These are phyloP conservation scores for Pachypanchax playfairii DNA, from an alignment of 2,113 vertebrate species.

Conservation along the genomic window DNA sequence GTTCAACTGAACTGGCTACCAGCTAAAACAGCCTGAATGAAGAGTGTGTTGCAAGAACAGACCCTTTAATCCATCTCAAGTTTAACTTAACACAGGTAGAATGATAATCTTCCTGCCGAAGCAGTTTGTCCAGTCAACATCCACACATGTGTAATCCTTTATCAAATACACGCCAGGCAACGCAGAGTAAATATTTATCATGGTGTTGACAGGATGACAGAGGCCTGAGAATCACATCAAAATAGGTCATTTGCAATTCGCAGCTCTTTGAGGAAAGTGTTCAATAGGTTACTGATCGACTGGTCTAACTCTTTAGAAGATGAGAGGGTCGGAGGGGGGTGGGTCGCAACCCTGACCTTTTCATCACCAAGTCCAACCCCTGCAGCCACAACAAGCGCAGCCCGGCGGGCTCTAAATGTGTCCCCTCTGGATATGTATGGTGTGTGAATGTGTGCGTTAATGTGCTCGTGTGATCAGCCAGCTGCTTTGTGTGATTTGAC, in stretches of 20 bases:
- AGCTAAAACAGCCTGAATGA: slow-evolving; percentile 57
- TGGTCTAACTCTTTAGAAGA: slow-evolving; percentile 41
- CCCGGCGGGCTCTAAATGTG: slow-evolving; percentile 23
- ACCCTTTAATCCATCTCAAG: slow-evolving; percentile 60
- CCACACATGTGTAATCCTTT: slow-evolving; percentile 38
- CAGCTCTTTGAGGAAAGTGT: not conserved
- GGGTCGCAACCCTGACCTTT: slow-evolving; percentile 48
- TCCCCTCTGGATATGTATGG: slow-evolving; percentile 28
- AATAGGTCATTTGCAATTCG: slow-evolving; percentile 12
- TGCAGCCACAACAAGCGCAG: slow-evolving; percentile 27
- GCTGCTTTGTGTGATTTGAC: slow-evolving; percentile 67
- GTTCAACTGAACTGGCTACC: slow-evolving; percentile 58
- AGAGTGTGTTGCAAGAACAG: slow-evolving; percentile 54
- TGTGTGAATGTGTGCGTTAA: slow-evolving; percentile 39
- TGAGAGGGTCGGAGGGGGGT: slow-evolving; percentile 56
- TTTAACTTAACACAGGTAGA: slow-evolving; percentile 53
- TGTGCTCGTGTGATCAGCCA: slow-evolving; percentile 44
- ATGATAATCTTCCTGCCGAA: slow-evolving; percentile 41
- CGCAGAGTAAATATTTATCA: slow-evolving; percentile 31
- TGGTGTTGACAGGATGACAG: slow-evolving; percentile 1
- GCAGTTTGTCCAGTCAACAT: slow-evolving; percentile 37
- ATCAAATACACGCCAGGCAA: slow-evolving; percentile 35
- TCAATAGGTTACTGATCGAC: slow-evolving; percentile 43
- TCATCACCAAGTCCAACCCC: slow-evolving; percentile 12
- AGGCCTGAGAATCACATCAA: not conserved